Conservation (phyloP, 2,888 invertebrate genomes). For the Heliconius ismenius region DNA sequence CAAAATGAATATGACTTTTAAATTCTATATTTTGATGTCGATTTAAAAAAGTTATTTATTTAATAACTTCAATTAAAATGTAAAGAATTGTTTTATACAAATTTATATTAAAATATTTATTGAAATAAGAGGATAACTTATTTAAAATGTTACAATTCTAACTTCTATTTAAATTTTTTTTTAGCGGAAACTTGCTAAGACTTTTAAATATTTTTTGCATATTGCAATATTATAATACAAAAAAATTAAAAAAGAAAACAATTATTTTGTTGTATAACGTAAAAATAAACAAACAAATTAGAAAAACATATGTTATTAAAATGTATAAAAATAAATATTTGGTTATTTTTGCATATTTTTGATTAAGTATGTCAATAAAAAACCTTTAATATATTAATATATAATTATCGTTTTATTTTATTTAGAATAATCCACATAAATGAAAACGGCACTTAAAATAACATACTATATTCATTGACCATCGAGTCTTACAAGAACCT, state of each 20-base stretch:
- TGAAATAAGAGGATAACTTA: background rate
- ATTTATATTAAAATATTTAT: slow-evolving; percentile 8
- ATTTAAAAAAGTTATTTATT: background rate
- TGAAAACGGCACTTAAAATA: background rate
- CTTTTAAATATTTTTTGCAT: no score
- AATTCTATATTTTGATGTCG: background rate
- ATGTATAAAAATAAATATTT: background rate
- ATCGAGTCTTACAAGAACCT: slow-evolving; percentile 64
- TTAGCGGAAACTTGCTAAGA: background rate
- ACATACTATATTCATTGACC: background rate
- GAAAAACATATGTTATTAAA: background rate
- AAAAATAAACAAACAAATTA: background rate
- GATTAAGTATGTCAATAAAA: slow-evolving; percentile 3
- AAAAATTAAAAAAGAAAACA: no score
- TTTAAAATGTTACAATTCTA: background rate
- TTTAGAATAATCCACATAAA: background rate
- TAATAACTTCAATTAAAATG: background rate
- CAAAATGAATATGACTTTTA: background rate
- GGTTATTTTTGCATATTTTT: slow-evolving; percentile 14
- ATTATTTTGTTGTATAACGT: background rate
- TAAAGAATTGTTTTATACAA: slow-evolving; percentile 1
- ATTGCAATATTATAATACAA: no score
- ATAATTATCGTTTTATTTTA: background rate
- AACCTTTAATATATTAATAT: background rate
- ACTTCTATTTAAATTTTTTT: background rate